A percentile compares a stretch with the other conserved stretches of the same genome.
These are phyloP conservation scores for Neuroterus valhalla DNA, from an alignment of 1,140 invertebrate genomes.

Conservation along the genomic window DNA sequence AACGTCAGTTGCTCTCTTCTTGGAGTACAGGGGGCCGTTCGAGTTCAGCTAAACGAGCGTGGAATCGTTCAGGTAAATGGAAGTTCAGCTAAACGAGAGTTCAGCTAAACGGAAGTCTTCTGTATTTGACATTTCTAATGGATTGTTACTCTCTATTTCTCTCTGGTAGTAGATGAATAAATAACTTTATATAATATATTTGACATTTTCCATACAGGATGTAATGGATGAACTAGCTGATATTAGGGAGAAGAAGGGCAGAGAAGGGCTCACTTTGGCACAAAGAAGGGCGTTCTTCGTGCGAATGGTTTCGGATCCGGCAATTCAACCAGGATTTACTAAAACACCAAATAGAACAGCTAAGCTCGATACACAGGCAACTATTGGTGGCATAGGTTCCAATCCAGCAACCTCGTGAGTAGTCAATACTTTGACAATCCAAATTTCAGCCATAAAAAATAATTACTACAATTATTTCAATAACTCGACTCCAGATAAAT, in stretches of 20 bases:
- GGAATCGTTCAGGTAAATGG: too few relatives aligned
- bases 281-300: conserved; percentile 97
- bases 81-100: too few relatives aligned
- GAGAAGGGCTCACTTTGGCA: conserved; percentile 83
- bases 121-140: too few relatives aligned
- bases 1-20: too few relatives aligned
- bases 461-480: background rate
- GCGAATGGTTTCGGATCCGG: conserved; percentile 97
- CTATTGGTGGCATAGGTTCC: conserved; percentile 62
- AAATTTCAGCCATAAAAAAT: background rate
- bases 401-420: conserved; percentile 58
- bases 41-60: too few relatives aligned
- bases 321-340: conserved; percentile 80
- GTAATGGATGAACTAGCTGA: conserved; percentile 82
- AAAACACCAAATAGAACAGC: conserved; percentile 70
- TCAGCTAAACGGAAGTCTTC: too few relatives aligned
- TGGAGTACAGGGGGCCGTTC: too few relatives aligned
- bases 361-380: conserved; percentile 70
- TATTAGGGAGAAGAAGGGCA: conserved; percentile 80
- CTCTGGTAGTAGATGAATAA: too few relatives aligned
- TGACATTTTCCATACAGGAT: conserved; percentile 70
- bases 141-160: too few relatives aligned
- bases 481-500: too few relatives aligned
- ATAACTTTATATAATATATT: too few relatives aligned
- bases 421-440: conserved; percentile 1